Evolutionary conservation across 2,113 vertebrate genomes (phyloP).

Genomic region (Synodontis membranacea): DNA sequence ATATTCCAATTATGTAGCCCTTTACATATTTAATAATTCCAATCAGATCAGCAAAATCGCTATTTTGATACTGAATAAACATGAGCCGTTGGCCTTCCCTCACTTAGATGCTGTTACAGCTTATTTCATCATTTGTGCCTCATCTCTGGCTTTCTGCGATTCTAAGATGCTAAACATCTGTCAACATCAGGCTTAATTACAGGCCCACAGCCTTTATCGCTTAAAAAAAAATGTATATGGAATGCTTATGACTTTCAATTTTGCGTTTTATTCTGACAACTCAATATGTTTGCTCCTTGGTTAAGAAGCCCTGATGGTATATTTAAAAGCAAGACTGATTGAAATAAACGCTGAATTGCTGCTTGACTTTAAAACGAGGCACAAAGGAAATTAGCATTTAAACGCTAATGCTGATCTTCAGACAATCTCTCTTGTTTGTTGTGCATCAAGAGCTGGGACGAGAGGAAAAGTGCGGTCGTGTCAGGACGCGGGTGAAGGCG

Average conservation of each 20-base stretch:
- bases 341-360: background rate
- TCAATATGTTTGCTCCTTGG: background rate
- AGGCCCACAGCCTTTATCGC: background rate
- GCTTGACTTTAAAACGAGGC: constrained; percentile 1
- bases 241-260: background rate
- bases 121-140: constrained; percentile 32
- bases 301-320: background rate
- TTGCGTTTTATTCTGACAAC: background rate
- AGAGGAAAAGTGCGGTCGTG: constrained; percentile 1
- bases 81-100: background rate
- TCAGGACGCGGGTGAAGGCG: constrained; percentile 88
- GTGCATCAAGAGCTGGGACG: constrained; percentile 40
- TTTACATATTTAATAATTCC: constrained; percentile 22
- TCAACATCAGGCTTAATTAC: background rate
- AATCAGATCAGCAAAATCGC: background rate
- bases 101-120: constrained; percentile 8
- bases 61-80: constrained; percentile 22
- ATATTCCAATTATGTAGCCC: background rate
- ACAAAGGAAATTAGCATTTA: constrained; percentile 5
- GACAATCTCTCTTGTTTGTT: constrained; percentile 18
- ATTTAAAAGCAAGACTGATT: background rate
- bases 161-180: background rate
- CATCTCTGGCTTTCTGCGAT: background rate
- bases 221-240: background rate
- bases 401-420: background rate